Base-by-base conservation (phyloP, 2,113 vertebrate genomes). In the Castor canadensis region DNA sequence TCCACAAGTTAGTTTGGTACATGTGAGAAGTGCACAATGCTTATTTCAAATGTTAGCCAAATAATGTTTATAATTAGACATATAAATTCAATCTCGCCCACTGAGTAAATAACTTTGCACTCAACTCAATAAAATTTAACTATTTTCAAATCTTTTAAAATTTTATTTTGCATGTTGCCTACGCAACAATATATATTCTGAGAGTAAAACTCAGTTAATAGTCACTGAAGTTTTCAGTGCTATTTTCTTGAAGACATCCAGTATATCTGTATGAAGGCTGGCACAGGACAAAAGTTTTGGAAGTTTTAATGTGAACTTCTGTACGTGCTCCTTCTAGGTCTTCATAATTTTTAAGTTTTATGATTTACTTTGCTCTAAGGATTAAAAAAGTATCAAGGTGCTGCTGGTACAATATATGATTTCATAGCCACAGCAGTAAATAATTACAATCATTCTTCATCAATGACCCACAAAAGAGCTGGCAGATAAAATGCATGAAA, bases 241-340 rank as follows among this genome's bases (percentile, higher is more conserved):
- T 72, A 66, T 91, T 94, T 93, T 93, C 52, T 91, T 88, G 52
- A 93, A 90, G 32, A 84, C 95, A 77, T 60, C 6, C 60, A 12
- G 9, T 19, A 91, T 69, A 67, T 73, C 28, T 92, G 16, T 60
- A 75, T 58, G 40, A 86, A 89, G 32, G 24, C 35, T 93, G 73
- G 52, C 9, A 77, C 20, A 86, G 66, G 45, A 81, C 2, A n/a
- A 47, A 87, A 66, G 22, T 76, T 67, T 73, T 54, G 28, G 40
- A 87, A 72, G 26, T 76, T 67, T 73, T 49, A 76, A 81, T 87
- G 28, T 91, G 93, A 94, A 93, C 22, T 66, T 87, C 56, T 69
- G 32, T 67, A 4, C 38, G 62, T 16, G 28, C 9, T 80, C 35
- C 67, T 52, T 86, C 75, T 38, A 93, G 64, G 16, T 7, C 77